A percentile compares a stretch with the other conserved stretches of the same genome.
phyloP scores from a whole-genome alignment of 2,888 invertebrate species.

The Agrotis puta region DNA sequence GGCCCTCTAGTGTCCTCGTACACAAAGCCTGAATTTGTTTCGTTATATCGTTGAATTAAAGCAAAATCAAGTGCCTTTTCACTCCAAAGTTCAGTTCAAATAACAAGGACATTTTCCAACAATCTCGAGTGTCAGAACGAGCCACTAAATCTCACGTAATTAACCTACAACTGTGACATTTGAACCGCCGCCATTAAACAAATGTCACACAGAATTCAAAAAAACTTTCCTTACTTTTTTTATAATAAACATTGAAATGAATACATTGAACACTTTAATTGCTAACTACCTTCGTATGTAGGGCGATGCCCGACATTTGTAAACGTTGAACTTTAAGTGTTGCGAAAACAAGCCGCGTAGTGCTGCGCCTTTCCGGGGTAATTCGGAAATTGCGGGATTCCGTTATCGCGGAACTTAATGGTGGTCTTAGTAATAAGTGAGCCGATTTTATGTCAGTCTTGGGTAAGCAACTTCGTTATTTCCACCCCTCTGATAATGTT shows the following conservation, averaged over 20 bases:
- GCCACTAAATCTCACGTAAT: constrained; percentile 40
- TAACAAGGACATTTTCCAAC: constrained; percentile 15
- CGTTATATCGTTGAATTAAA: background rate
- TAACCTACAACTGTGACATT: constrained; percentile 55
- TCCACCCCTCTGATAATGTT: constrained; percentile 47
- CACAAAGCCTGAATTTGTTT: too few relatives aligned
- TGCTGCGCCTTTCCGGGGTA: constrained; percentile 34
- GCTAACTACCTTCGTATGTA: constrained; percentile 69
- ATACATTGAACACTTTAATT: constrained; percentile 60
- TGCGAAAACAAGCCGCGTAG: constrained; percentile 61
- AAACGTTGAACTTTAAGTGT: constrained; percentile 72
- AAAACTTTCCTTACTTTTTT: constrained; percentile 50
- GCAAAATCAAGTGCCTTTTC: background rate
- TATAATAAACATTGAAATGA: constrained; percentile 45
- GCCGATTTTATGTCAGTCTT: constrained; percentile 56
- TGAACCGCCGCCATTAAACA: constrained; percentile 58
- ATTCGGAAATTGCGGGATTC: constrained; percentile 51
- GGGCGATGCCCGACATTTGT: constrained; percentile 72
- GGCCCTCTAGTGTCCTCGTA: too few relatives aligned
- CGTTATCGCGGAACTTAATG: constrained; percentile 59
- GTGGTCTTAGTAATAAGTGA: constrained; percentile 58
- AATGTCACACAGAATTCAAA: constrained; percentile 55
- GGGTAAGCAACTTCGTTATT: constrained; percentile 60
- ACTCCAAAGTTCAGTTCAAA: constrained; percentile 16
- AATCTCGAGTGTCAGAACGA: constrained; percentile 11